Percentiles rank a stretch among this genome's conserved stretches.
These are phyloP conservation scores for Pteria penguin DNA, from an alignment of 2,888 invertebrate species.

Conservation along the genomic window DNA sequence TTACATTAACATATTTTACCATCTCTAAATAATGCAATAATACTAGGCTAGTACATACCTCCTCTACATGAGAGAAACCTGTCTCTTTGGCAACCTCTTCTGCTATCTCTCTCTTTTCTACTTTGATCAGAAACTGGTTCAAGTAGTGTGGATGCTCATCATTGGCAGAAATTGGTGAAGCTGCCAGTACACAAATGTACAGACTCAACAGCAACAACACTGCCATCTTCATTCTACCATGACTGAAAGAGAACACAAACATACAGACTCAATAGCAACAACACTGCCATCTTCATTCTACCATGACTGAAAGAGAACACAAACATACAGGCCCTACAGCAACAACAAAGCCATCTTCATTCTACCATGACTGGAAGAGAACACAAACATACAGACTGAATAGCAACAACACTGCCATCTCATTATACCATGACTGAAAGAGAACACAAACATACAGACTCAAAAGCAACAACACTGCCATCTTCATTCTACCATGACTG, in stretches of 20 bases:
- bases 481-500: slow-evolving; percentile 5
- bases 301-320: too few relatives aligned
- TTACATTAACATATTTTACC: too few relatives aligned
- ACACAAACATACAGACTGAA: too few relatives aligned
- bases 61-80: slow-evolving; percentile 61
- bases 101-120: slow-evolving; percentile 55
- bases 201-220: slow-evolving; percentile 3
- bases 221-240: slow-evolving; percentile 11
- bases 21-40: not conserved
- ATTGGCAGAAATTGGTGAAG: slow-evolving; percentile 21
- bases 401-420: too few relatives aligned
- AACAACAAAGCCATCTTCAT: too few relatives aligned
- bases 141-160: slow-evolving; percentile 49
- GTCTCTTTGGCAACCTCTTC: slow-evolving; percentile 63
- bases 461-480: slow-evolving; percentile 9
- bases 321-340: too few relatives aligned
- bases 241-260: too few relatives aligned
- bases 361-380: too few relatives aligned
- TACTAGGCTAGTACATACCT: slow-evolving; percentile 24
- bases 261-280: too few relatives aligned
- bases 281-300: too few relatives aligned
- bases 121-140: slow-evolving; percentile 57
- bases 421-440: too few relatives aligned
- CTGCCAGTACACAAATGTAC: slow-evolving; percentile 7
- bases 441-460: slow-evolving; percentile 10